A percentile compares a stretch with the other conserved stretches of the same genome.
phyloP scores from a whole-genome alignment of 2,797 vertebrate genomes.

The Peromyscus nudipes region DNA sequence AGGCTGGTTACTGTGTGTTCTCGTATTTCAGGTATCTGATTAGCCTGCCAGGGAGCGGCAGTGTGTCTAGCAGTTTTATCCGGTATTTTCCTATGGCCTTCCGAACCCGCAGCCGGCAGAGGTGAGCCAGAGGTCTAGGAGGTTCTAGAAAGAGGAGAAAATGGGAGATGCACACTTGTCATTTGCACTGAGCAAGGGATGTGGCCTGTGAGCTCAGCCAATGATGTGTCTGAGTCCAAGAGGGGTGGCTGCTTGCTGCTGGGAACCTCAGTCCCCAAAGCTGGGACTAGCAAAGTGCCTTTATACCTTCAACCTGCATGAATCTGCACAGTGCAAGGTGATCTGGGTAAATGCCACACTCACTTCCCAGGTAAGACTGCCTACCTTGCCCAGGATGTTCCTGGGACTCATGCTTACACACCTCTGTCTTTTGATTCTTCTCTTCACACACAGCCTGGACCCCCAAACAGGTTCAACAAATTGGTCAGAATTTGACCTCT shows the following conservation, averaged over 20 bases:
- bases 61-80: constrained; percentile 89
- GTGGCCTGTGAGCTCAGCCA: not conserved
- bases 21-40: constrained; percentile 91
- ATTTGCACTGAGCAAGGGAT: rapidly evolving
- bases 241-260: not conserved
- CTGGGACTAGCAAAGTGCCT: not conserved
- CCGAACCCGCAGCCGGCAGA: constrained; percentile 94
- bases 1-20: constrained; percentile 81
- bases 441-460: not conserved
- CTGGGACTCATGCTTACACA: not conserved
- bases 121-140: constrained; percentile 93
- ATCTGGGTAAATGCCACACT: not conserved
- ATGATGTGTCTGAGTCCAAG: no score
- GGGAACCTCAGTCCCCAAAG: not conserved
- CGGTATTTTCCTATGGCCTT: constrained; percentile 91
- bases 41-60: constrained; percentile 94
- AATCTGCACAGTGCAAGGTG: not conserved
- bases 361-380: not conserved
- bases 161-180: not conserved
- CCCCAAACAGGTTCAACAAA: not conserved
- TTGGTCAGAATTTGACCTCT: not conserved
- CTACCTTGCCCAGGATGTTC: no score
- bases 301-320: not conserved
- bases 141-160: constrained; percentile 88
- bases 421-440: not conserved